Evolutionary conservation across 2,888 invertebrate genomes (phyloP).

Genomic region (Phyllotreta striolata): DNA sequence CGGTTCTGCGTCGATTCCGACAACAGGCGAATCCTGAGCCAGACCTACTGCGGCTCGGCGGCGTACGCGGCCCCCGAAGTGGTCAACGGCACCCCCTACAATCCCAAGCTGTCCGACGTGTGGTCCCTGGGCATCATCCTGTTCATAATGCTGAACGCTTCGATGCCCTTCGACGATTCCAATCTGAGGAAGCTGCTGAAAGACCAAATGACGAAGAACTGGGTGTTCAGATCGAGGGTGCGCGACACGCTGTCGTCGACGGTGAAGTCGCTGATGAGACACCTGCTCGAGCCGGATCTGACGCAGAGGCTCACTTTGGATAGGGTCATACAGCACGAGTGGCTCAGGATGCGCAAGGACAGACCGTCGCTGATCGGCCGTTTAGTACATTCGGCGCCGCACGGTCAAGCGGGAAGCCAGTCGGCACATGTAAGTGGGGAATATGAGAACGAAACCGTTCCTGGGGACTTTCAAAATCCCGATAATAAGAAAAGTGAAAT

Average conservation of each 20-base stretch:
- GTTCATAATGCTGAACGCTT: constrained; percentile 92
- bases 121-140: constrained; percentile 94
- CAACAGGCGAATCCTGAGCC: constrained; percentile 80
- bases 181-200: constrained; percentile 83
- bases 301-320: constrained; percentile 78
- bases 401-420: constrained; percentile 52
- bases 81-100: constrained; percentile 87
- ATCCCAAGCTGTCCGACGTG: constrained; percentile 88
- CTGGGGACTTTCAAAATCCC: constrained; percentile 60
- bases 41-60: constrained; percentile 95
- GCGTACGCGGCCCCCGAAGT: constrained; percentile 97
- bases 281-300: constrained; percentile 86
- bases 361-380: constrained; percentile 68
- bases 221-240: constrained; percentile 76
- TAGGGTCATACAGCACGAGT: constrained; percentile 77
- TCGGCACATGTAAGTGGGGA: constrained; percentile 45
- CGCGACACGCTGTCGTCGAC: constrained; percentile 73
- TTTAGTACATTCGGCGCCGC: constrained; percentile 69
- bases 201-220: constrained; percentile 83
- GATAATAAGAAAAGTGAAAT: constrained; percentile 60
- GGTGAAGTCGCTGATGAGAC: constrained; percentile 80
- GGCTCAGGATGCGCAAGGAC: constrained; percentile 73
- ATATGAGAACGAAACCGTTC: constrained; percentile 51
- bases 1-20: constrained; percentile 78
- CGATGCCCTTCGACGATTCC: constrained; percentile 93